Base-by-base conservation (phyloP, 2,888 invertebrate genomes). In the Margaritifera margaritifera region DNA sequence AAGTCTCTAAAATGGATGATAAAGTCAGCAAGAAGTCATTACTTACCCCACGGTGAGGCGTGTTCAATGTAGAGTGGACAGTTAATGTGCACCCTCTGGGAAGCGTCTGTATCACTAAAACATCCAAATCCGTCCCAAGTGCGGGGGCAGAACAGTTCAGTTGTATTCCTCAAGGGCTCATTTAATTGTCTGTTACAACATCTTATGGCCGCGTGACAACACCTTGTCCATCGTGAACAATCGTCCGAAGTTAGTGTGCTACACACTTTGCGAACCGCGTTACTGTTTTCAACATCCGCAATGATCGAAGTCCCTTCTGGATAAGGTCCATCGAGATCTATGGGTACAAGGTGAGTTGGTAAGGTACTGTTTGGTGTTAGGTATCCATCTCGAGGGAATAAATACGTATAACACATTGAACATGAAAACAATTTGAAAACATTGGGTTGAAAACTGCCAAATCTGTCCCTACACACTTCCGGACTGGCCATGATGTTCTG, bases 41-140 rank as follows among this genome's bases (percentile, higher is more conserved):
- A 82, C 79, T 75, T 78, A 85, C 84, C 79, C 60, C 67, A 65
- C 11, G 73, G 69, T 24, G 89, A 82, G 67, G 92, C 92, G 73
- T 92, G 92, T 8, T 80, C 80, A 6, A 85, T 70, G 66, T 82
- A 85, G 24, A 62, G 65, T 4, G 85, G 85, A 66, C 85, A 85
- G n/a, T 73, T 64, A 5, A 78, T 72, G 20, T 62, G 66, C 0
- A 69, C 68, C n/a, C 63, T 68, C 8, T 92, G 90, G 11, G 72
- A 74, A 0, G 81, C 72, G 0, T 53, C 57, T 0, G 84, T 77
- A 51, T 81, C 82, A 5, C 76, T 77, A 68, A 84, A 82, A 61
- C 85, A 85, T 0, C 80, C 80, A 68, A 74, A 85, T 6, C 85
- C 85, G 58, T 85, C 85, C 85, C 85, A 85, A 1, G 84, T 85